Evolutionary conservation across 2,797 vertebrate genomes (phyloP), one percentile per base, ranked within the genome.

Genomic region (Scolopax rusticola): DNA sequence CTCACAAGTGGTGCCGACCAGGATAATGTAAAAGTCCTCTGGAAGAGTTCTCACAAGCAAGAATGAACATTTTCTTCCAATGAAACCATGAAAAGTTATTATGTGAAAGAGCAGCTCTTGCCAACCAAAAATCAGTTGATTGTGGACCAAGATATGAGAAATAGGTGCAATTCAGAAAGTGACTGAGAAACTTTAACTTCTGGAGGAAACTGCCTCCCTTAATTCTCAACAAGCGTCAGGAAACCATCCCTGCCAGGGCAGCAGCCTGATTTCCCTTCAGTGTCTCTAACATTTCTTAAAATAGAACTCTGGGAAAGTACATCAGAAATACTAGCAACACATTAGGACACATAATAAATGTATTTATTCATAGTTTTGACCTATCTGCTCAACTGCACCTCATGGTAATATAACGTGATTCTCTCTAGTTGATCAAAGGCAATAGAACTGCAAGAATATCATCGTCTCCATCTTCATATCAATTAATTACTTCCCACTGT

Each of bases 291-390:
- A 68, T 73, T 83, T 93, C 81, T 84, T 83, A 78, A 92, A 90
- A 89, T 36, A 74, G 64, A 92, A 80, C 18, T 63, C 64, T 57
- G 12, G 48, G 71, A 82, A 89, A 89, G 30, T 60, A 36, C 18
- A 89, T 90, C 51, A 90, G 78, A 89, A 93, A 89, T 68, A 74
- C 67, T 33, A 86, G 76, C 21, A 91, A 86, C 0, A 0, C 40
- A 85, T 87, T 79, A 92, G 21, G 32, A 36, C 60, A 93, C 56
- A 70, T 90, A 92, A 93, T 73, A 93, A 96, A 93, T 77, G 57
- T 59, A 91, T 94, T 86, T 95, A 95, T 91, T 95, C 87, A 90
- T 91, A 82, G 77, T 83, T 94, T 87, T 93, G 71, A 82, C 87
- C 84, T 67, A 68, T 89, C 64, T 90, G 73, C 54, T 91, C 71